These are phyloP conservation scores for Hydractinia echinata DNA, from an alignment of 30 jellyfish, hydroid and myxozoan genomes.

Conservation along the genomic window DNA sequence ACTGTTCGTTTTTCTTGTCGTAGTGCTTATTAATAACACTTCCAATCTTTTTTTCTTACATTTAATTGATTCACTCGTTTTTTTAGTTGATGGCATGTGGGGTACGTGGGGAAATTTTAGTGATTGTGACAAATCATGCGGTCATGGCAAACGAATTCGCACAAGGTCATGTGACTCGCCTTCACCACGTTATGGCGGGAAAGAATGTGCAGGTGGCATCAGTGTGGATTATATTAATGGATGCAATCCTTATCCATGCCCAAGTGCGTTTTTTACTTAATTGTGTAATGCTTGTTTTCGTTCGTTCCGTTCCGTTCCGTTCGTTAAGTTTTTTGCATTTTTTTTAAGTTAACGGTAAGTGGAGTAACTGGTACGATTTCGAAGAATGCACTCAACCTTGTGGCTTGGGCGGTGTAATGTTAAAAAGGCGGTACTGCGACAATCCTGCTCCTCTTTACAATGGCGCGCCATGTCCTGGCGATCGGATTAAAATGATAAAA, in stretches of 20 bases:
- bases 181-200: constrained; percentile 20
- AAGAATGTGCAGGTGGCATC: constrained; percentile 11
- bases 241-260: constrained; percentile 19
- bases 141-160: not conserved
- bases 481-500: not conserved
- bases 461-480: constrained; percentile 10
- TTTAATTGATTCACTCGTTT: not conserved
- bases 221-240: not conserved
- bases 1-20: too few species aligned
- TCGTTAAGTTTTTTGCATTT: not conserved
- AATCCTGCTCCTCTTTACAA: constrained; percentile 11
- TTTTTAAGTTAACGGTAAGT: not conserved
- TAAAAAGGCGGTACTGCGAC: not conserved
- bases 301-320: not conserved
- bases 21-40: too few species aligned
- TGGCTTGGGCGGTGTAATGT: constrained; percentile 22
- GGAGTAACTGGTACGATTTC: not conserved
- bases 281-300: not conserved
- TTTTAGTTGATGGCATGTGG: constrained; percentile 8
- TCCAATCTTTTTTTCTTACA: too few species aligned
- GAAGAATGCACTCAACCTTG: constrained; percentile 25
- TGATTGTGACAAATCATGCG: not conserved
- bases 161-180: constrained; percentile 13
- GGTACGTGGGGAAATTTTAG: not conserved
- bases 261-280: constrained; percentile 10